phyloP scores from a whole-genome alignment of 2,797 vertebrate genomes.

The Enteromius radiatus region DNA sequence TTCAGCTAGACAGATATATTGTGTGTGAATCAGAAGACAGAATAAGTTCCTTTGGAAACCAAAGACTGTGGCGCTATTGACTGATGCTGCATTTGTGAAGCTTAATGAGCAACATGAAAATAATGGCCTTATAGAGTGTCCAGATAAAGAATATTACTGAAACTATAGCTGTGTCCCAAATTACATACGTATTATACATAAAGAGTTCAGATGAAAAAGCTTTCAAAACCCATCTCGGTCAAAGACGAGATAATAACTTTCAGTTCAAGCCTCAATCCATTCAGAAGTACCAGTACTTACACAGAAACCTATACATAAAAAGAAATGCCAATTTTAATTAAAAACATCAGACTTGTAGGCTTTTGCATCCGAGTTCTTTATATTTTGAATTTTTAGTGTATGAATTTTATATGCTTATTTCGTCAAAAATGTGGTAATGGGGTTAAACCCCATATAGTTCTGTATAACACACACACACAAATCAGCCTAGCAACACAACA shows the following conservation, averaged over 20 bases:
- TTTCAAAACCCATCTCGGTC: too few species aligned
- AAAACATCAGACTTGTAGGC: too few species aligned
- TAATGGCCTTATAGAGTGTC: neutral
- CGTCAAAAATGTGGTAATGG: neutral
- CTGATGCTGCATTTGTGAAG: neutral
- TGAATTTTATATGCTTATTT: neutral
- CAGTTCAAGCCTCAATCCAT: too few species aligned
- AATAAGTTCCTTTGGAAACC: slow-evolving; percentile 2
- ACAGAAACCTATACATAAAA: too few species aligned
- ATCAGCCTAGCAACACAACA: too few species aligned
- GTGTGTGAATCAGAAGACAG: slow-evolving; percentile 29
- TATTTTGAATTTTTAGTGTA: neutral
- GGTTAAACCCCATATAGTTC: too few species aligned
- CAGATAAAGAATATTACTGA: neutral
- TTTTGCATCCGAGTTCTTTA: too few species aligned
- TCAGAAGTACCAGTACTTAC: too few species aligned
- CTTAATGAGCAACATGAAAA: neutral
- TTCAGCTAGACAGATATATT: slow-evolving; percentile 38
- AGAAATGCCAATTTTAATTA: too few species aligned
- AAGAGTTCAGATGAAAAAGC: too few species aligned
- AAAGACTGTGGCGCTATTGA: slow-evolving; percentile 3
- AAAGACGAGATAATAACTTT: too few species aligned
- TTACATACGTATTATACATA: neutral
- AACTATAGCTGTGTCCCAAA: neutral
- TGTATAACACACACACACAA: too few species aligned